These are phyloP conservation scores for Cyprinella venusta DNA, from an alignment of 2,797 vertebrate genomes.

Conservation along the genomic window DNA sequence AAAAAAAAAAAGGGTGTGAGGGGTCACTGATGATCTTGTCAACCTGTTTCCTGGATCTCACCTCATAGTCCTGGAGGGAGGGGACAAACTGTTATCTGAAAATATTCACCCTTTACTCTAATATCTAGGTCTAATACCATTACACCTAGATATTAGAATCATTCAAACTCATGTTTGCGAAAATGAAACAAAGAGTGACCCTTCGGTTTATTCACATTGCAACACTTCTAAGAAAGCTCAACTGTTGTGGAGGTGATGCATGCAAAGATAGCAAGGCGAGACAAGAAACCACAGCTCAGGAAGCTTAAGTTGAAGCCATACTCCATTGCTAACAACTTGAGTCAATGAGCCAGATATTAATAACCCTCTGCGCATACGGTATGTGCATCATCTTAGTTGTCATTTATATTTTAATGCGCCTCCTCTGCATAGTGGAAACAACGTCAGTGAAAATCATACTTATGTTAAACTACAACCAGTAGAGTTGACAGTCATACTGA, in stretches of 20 bases:
- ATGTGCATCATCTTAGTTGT: background rate
- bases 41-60: background rate
- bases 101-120: background rate
- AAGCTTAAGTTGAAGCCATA: conserved; percentile 39
- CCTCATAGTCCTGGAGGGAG: background rate
- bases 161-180: background rate
- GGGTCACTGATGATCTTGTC: background rate
- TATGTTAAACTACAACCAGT: background rate
- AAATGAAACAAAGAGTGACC: background rate
- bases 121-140: background rate
- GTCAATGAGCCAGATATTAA: background rate
- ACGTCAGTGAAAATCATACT: background rate
- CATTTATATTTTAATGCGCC: background rate
- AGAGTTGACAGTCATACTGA: background rate
- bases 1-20: background rate
- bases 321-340: background rate
- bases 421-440: background rate
- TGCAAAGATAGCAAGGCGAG: conserved; percentile 33
- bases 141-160: background rate
- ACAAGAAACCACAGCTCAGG: conserved; percentile 52
- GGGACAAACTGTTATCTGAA: background rate
- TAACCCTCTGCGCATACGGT: background rate
- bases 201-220: no score
- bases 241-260: conserved; percentile 52
- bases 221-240: background rate